These are phyloP conservation scores for Numida meleagris DNA, from an alignment of 2,113 vertebrate species.

Conservation along the genomic window DNA sequence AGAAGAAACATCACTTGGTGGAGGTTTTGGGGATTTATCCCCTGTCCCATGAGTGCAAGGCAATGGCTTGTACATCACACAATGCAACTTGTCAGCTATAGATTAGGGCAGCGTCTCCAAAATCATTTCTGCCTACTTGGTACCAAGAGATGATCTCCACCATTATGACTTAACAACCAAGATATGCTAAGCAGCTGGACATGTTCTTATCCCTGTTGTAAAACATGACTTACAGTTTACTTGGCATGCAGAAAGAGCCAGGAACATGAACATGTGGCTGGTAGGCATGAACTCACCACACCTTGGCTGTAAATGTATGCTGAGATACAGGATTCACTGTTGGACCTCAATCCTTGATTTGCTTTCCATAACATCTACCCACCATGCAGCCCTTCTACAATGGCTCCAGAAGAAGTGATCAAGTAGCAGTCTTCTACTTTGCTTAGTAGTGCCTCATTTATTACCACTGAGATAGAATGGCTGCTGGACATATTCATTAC, in stretches of 20 bases:
- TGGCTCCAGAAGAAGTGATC: background rate
- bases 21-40: background rate
- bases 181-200: accelerated
- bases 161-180: accelerated
- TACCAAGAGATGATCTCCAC: background rate
- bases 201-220: background rate
- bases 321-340: background rate
- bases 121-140: background rate
- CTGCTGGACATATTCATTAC: background rate
- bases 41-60: background rate
- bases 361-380: background rate
- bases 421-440: background rate
- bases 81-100: background rate
- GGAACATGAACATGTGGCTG: accelerated
- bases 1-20: background rate
- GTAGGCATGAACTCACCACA: accelerated
- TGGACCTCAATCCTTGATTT: background rate
- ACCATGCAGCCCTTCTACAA: background rate
- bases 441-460: background rate
- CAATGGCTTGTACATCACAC: background rate
- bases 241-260: background rate
- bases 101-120: background rate
- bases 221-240: accelerated
- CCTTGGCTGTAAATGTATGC: background rate
- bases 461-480: background rate